Conservation (phyloP, 2,888 invertebrate species). For the Papilio protenor region DNA sequence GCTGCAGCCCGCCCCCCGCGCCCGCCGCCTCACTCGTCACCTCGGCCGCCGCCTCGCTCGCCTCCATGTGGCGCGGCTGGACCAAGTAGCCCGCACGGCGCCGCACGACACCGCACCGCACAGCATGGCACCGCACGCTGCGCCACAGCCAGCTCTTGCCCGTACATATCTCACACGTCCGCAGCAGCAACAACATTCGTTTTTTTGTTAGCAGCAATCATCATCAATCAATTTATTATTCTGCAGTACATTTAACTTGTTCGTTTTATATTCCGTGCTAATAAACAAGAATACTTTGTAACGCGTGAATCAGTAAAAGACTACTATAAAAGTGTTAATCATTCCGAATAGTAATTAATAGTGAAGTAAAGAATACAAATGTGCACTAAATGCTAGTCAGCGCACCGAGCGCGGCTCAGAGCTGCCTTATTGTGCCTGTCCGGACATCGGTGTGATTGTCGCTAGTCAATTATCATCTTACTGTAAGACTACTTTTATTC, state of each 20-base stretch:
- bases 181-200: not conserved
- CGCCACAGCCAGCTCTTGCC: not conserved
- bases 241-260: not conserved
- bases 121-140: too few species aligned
- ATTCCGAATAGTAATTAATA: too few species aligned
- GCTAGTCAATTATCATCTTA: not conserved
- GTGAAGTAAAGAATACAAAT: too few species aligned
- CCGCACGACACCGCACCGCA: slow-evolving; percentile 18
- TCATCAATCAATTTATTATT: not conserved
- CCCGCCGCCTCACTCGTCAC: slow-evolving; percentile 90
- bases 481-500: not conserved
- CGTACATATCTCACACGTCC: not conserved
- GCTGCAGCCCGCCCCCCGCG: slow-evolving; percentile 75
- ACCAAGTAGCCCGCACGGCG: slow-evolving; percentile 74
- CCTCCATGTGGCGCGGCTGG: slow-evolving; percentile 92
- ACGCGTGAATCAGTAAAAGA: not conserved
- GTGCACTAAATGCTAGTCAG: too few species aligned
- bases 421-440: too few species aligned
- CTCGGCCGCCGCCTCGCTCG: slow-evolving; percentile 92
- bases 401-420: too few species aligned
- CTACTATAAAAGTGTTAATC: too few species aligned
- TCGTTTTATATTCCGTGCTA: not conserved
- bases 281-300: not conserved
- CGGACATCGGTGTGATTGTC: not conserved
- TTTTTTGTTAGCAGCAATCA: not conserved